phyloP scores from a whole-genome alignment of 1,140 invertebrate genomes.

The Drosophila asahinai region DNA sequence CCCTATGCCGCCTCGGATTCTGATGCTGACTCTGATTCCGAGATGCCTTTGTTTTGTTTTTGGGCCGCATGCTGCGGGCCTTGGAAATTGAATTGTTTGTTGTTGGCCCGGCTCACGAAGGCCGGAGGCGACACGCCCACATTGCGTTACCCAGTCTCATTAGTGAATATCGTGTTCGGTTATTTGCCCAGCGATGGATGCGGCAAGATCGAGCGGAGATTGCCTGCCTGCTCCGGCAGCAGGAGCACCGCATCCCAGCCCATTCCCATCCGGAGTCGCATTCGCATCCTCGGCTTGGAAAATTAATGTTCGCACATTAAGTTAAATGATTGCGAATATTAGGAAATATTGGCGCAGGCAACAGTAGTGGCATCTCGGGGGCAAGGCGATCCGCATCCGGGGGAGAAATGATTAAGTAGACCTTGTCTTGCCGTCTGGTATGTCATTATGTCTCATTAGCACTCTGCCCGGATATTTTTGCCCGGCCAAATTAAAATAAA shows the following conservation, averaged over 20 bases:
- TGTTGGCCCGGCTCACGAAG: slow-evolving; percentile 68
- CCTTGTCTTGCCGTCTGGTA: slow-evolving; percentile 66
- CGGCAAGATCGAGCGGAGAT: slow-evolving; percentile 44
- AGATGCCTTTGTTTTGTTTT: slow-evolving; percentile 34
- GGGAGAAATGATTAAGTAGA: slow-evolving; percentile 69
- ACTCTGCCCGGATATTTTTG: slow-evolving; percentile 67
- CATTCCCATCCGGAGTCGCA: slow-evolving; percentile 24
- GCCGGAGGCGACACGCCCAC: slow-evolving; percentile 65
- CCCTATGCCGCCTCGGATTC: slow-evolving; percentile 11
- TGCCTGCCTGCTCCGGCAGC: slow-evolving; percentile 29
- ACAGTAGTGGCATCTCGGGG: slow-evolving; percentile 43
- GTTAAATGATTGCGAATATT: slow-evolving; percentile 83
- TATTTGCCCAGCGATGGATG: slow-evolving; percentile 73
- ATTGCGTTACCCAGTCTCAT: slow-evolving; percentile 78
- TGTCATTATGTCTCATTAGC: slow-evolving; percentile 81
- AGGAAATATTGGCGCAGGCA: slow-evolving; percentile 76
- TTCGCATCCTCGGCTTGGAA: slow-evolving; percentile 52
- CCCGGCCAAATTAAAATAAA: slow-evolving; percentile 74
- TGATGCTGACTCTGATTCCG: slow-evolving; percentile 6
- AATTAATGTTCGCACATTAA: slow-evolving; percentile 80
- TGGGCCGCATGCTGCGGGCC: slow-evolving; percentile 57
- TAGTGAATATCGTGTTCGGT: slow-evolving; percentile 75
- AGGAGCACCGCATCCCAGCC: slow-evolving; percentile 7
- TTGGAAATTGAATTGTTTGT: slow-evolving; percentile 82
- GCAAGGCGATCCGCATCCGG: slow-evolving; percentile 1